A percentile compares a stretch with the other conserved stretches of the same genome.
Evolutionary conservation across 2,888 invertebrate genomes (phyloP).

Genomic region (Meghimatium bilineatum): DNA sequence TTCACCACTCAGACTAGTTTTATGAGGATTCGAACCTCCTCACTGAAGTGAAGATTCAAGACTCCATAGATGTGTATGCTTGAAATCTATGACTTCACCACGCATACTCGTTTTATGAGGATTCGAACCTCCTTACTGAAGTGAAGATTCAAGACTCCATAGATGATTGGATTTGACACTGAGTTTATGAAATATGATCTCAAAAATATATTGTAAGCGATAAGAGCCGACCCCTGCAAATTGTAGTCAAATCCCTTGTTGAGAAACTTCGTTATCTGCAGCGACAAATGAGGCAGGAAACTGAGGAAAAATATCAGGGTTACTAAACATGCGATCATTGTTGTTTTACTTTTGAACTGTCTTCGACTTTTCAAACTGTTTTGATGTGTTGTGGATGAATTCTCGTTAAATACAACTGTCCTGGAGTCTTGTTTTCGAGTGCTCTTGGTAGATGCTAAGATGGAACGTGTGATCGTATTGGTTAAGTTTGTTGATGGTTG

Average conservation of each 20-base stretch:
- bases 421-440: not conserved
- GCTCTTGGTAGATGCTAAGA: not conserved
- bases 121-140: constrained; percentile 54
- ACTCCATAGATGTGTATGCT: constrained; percentile 61
- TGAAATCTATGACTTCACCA: not conserved
- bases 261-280: constrained; percentile 57
- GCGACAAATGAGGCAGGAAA: constrained; percentile 61
- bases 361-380: not conserved
- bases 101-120: not conserved
- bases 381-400: not conserved
- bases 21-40: constrained; percentile 33
- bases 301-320: constrained; percentile 64
- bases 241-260: constrained; percentile 55
- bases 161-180: constrained; percentile 64
- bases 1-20: not conserved
- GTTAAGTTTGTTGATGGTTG: not conserved
- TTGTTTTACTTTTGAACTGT: constrained; percentile 41
- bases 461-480: not conserved
- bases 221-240: constrained; percentile 50
- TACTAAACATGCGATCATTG: constrained; percentile 59
- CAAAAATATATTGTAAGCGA: constrained; percentile 61
- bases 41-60: constrained; percentile 61
- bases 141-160: constrained; percentile 60
- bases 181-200: constrained; percentile 67
- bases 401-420: not conserved